phyloP scores from a whole-genome alignment of 2,888 invertebrate species.

The Yponomeuta malinellus region DNA sequence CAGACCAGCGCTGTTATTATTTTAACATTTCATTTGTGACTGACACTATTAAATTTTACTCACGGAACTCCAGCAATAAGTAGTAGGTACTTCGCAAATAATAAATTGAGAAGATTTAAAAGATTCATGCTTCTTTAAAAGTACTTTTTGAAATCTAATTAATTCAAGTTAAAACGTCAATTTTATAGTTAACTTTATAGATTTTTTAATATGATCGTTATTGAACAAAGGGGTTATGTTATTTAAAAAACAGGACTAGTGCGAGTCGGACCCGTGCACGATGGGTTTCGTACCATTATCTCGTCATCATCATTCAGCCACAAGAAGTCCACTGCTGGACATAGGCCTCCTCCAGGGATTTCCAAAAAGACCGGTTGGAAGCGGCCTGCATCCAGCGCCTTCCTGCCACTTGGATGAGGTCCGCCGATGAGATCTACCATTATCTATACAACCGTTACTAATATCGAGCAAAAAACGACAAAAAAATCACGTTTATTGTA shows the following conservation, averaged over 20 bases:
- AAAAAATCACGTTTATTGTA: too few species aligned
- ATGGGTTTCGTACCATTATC: too few species aligned
- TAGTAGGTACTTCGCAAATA: not conserved
- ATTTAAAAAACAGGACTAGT: not conserved
- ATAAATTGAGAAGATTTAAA: not conserved
- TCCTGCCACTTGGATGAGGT: too few species aligned
- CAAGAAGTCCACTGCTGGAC: too few species aligned
- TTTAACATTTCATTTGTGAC: conserved; percentile 34
- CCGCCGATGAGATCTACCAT: too few species aligned
- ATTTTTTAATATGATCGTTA: conserved; percentile 34
- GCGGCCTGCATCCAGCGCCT: too few species aligned
- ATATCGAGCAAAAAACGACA: too few species aligned
- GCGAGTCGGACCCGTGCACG: too few species aligned
- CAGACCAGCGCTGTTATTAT: conserved; percentile 34
- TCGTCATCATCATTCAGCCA: too few species aligned
- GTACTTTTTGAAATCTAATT: not conserved
- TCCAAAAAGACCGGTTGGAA: too few species aligned
- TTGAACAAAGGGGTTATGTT: conserved; percentile 25
- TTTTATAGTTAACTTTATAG: conserved; percentile 34
- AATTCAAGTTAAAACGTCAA: not conserved
- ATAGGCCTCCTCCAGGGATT: too few species aligned
- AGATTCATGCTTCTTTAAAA: not conserved
- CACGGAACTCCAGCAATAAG: conserved; percentile 16
- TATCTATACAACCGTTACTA: too few species aligned
- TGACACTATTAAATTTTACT: conserved; percentile 23